A percentile compares a stretch with the other conserved stretches of the same genome.
Conservation (phyloP, 2,888 invertebrate genomes). For the Cerastoderma edule region DNA sequence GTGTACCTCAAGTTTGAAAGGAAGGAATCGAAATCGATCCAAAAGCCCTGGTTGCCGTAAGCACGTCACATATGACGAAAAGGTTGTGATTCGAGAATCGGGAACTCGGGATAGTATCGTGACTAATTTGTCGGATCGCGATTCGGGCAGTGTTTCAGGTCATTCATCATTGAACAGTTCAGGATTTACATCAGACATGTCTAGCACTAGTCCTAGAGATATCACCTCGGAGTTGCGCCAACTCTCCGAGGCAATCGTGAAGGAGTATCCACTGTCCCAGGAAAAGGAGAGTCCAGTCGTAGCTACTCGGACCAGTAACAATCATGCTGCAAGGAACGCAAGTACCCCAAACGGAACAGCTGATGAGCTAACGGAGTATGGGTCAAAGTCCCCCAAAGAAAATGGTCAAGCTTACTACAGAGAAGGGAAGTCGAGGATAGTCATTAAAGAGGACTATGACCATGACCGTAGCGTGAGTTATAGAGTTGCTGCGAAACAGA, state of each 20-base stretch:
- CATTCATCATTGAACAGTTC: slow-evolving; percentile 42
- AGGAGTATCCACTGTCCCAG: slow-evolving; percentile 65
- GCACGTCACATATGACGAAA: slow-evolving; percentile 76
- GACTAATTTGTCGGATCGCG: slow-evolving; percentile 66
- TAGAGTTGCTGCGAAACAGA: slow-evolving; percentile 69
- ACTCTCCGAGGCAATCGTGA: slow-evolving; percentile 73
- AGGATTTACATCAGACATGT: slow-evolving; percentile 46
- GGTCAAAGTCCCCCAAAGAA: slow-evolving; percentile 33
- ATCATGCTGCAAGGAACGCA: slow-evolving; percentile 21
- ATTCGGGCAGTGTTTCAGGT: slow-evolving; percentile 33
- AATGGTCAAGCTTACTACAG: slow-evolving; percentile 30
- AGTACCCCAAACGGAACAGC: slow-evolving; percentile 51
- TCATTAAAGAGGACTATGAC: slow-evolving; percentile 70
- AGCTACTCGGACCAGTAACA: slow-evolving; percentile 29
- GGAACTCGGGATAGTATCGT: slow-evolving; percentile 53
- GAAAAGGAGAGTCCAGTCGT: slow-evolving; percentile 26
- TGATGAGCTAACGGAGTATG: slow-evolving; percentile 24
- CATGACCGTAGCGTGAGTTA: slow-evolving; percentile 75
- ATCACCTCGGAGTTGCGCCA: slow-evolving; percentile 72
- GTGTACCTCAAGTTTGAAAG: slow-evolving; percentile 65
- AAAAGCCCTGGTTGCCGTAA: slow-evolving; percentile 69
- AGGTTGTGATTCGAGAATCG: slow-evolving; percentile 75
- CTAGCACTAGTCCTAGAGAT: slow-evolving; percentile 61
- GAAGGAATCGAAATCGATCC: slow-evolving; percentile 67
- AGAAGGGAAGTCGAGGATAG: slow-evolving; percentile 40